These are phyloP conservation scores for Eulemur macaco DNA, from an alignment of 2,113 vertebrate genomes.

Conservation along the genomic window DNA sequence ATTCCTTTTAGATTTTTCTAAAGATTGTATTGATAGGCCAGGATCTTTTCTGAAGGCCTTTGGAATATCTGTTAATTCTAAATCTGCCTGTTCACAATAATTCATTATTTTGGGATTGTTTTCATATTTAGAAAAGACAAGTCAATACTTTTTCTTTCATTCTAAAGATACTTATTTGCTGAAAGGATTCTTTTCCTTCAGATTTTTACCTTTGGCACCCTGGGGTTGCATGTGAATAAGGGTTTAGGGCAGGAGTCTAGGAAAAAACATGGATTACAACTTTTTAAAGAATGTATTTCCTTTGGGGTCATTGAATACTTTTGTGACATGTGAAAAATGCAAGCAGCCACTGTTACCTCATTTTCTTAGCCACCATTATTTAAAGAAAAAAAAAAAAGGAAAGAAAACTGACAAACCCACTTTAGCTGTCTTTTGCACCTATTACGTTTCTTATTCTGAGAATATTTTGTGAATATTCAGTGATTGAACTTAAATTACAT, in stretches of 20 bases:
- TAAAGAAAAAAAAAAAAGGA: neutral
- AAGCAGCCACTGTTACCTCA: slow-evolving; percentile 48
- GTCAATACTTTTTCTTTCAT: slow-evolving; percentile 56
- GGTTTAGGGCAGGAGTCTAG: slow-evolving; percentile 17
- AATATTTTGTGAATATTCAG: slow-evolving; percentile 64
- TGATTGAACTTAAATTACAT: slow-evolving; percentile 71
- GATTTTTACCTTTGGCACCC: slow-evolving; percentile 54
- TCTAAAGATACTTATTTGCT: slow-evolving; percentile 62
- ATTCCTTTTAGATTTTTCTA: slow-evolving; percentile 54
- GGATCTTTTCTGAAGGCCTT: slow-evolving; percentile 54
- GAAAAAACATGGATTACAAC: neutral
- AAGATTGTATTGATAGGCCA: neutral
- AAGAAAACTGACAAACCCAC: slow-evolving; percentile 64
- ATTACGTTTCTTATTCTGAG: slow-evolving; percentile 71
- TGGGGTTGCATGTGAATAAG: slow-evolving; percentile 49
- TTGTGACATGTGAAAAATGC: slow-evolving; percentile 43
- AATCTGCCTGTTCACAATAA: slow-evolving; percentile 19
- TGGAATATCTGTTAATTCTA: slow-evolving; percentile 17
- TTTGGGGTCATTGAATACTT: slow-evolving; percentile 16
- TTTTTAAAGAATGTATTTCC: slow-evolving; percentile 23
- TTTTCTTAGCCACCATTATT: slow-evolving; percentile 53
- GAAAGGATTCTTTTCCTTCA: slow-evolving; percentile 60
- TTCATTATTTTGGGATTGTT: slow-evolving; percentile 61
- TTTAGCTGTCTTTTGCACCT: slow-evolving; percentile 77
- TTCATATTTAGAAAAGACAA: slow-evolving; percentile 45